Evolutionary conservation across 2,888 invertebrate species (phyloP), one percentile per base, ranked within the genome.

Genomic region (Phyllotreta striolata): DNA sequence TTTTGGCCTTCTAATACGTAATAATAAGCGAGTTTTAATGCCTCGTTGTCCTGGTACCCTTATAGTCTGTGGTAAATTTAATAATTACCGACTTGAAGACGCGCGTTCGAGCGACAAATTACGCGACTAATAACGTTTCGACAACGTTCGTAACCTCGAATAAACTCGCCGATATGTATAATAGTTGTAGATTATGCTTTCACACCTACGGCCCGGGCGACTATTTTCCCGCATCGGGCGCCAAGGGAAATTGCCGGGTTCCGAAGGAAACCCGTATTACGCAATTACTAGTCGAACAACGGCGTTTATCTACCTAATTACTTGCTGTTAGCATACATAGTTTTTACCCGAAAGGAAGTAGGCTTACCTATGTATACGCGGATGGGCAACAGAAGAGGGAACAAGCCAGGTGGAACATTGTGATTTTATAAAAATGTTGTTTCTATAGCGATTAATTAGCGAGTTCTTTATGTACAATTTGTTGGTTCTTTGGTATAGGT

Each of bases 241-340:
- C 72, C 74, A 78, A 79, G 79, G 78, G 78, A 78, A 79, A 78
- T 78, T 76, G 78, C 79, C 79, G 78, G 79, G 70, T 66, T 62
- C 55, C 70, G 72, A 72, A 75, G 78, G 75, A 73, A n/a, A 74
- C 72, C 72, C 70, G 70, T 41, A 41, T 66, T 68, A 71, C 68
- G 41, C 41, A 51, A 35, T 40, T 35, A 38, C 47, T 12, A 39
- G 43, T 10, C 34, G 10, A 24, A 24, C 38, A 13, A 35, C 35
- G 38, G 35, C 40, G 24, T 24, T 24, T 24, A 24, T 24, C 24
- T 24, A 24, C 24, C 24, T 24, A 24, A 24, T 24, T 24, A 24
- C 4, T 24, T 24, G 24, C 24, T 24, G 24, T 24, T 24, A 24
- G 24, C 24, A 24, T 24, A 24, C 24, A 24, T 3, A 24, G 24